Conservation (phyloP, 2,797 vertebrate species). For the Toxotes lorentzi region DNA sequence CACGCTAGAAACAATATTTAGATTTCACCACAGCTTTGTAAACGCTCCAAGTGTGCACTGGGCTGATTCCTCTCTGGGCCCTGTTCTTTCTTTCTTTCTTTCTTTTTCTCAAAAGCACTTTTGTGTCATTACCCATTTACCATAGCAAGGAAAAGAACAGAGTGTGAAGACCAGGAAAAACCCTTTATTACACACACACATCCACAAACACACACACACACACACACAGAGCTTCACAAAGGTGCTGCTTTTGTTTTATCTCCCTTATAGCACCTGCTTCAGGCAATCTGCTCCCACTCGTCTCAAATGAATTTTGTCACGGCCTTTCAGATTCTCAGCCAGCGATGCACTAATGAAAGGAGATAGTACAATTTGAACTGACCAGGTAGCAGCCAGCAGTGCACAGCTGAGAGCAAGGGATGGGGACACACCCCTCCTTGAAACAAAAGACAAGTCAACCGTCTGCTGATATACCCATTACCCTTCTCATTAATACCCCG, state of each 20-base stretch:
- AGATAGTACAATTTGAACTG: constrained; percentile 98
- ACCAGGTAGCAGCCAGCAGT: constrained; percentile 94
- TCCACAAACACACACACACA: constrained; percentile 1
- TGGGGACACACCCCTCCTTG: constrained; percentile 67
- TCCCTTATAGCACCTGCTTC: constrained; percentile 95
- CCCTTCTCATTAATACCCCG: constrained; percentile 93
- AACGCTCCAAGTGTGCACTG: constrained; percentile 57
- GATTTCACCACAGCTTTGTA: constrained; percentile 75
- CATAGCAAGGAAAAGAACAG: constrained; percentile 65
- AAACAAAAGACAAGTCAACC: constrained; percentile 88
- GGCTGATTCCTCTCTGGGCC: constrained; percentile 49
- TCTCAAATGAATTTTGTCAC: constrained; percentile 99
- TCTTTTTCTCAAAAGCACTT: constrained; percentile 57
- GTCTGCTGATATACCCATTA: constrained; percentile 98
- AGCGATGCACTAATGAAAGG: constrained; percentile 97
- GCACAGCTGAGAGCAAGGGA: constrained; percentile 90
- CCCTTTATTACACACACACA: constrained; percentile 46
- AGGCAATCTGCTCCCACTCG: constrained; percentile 92
- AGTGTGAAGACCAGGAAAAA: constrained; percentile 77
- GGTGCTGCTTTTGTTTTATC: constrained; percentile 90
- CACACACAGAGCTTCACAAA: constrained; percentile 67
- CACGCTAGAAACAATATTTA: constrained; percentile 83
- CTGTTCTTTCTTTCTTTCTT: constrained; percentile 27
- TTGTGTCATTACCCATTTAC: constrained; percentile 83
- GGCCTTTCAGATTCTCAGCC: constrained; percentile 94